Evolutionary conservation across 2,888 invertebrate species (phyloP).

Genomic region (Poecilobothrus nobilitatus): DNA sequence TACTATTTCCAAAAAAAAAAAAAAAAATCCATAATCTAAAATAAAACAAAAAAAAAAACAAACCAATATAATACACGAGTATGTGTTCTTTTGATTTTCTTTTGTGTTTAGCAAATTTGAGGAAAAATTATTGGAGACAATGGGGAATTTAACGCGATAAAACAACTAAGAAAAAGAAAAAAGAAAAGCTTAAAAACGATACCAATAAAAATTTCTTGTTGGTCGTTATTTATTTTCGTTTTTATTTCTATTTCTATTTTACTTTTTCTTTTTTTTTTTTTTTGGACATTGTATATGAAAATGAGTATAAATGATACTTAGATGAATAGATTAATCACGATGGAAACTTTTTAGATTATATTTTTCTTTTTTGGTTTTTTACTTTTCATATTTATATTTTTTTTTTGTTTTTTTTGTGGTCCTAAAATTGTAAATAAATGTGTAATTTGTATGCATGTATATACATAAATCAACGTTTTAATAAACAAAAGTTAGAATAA

Average conservation of each 20-base stretch:
- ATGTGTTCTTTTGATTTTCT: background rate
- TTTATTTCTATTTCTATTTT: background rate
- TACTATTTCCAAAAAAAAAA: no score
- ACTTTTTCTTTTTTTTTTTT: no score
- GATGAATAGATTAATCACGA: constrained; percentile 1
- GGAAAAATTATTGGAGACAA: background rate
- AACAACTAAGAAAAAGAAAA: background rate
- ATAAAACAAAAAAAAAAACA: no score
- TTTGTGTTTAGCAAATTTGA: background rate
- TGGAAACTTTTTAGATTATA: background rate
- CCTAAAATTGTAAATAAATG: no score
- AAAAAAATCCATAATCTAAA: no score
- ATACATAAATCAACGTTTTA: no score
- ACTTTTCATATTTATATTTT: no score
- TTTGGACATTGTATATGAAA: background rate
- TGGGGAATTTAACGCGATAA: background rate
- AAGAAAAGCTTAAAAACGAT: background rate
- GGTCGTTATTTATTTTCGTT: background rate
- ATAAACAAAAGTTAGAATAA: no score
- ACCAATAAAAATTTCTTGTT: background rate
- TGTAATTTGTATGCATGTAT: no score
- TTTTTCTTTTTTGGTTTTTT: no score
- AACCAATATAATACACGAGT: no score
- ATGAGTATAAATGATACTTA: background rate
- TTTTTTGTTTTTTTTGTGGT: no score